Base-by-base conservation (phyloP, 2,797 vertebrate species). In the Danio albolineatus region DNA sequence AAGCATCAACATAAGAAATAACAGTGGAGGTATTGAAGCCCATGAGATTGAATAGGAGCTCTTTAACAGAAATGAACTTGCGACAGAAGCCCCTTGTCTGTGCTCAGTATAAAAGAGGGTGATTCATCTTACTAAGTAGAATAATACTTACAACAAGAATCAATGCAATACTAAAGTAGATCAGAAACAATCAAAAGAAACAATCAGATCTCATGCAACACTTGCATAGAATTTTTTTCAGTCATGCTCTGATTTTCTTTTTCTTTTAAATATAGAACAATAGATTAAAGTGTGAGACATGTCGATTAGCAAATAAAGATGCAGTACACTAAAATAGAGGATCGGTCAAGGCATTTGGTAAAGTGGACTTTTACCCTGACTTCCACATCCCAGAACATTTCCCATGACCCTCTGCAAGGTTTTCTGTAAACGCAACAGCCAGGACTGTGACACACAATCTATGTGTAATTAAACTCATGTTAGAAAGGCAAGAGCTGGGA, bases 141-240 rank as follows among this genome's bases (percentile, higher is more conserved):
- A 90, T 86, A 89, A 91, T 89, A 93, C 91, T 92, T 89, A 81
- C 90, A 92, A 89, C 89, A 89, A 89, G 88, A 91, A 90, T 87
- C 85, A 66, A 90, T 91, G 92, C 91, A 88, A 89, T 91, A 89
- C 80, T 86, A 93, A 94, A 92, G 75, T 93, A 94, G 90, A 90
- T 88, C 89, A 91, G 85, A 89, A 79, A 88, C 90, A 78, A 77
- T 86, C 87, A 88, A 93, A 93, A 92, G 85, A 93, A 94, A 92
- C 89, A 85, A 93, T 90, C 90, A 91, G 89, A 84, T 90, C 89
- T 93, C 94, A 95, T 95, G 94, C 94, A 95, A 93, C 92, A 93
- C 93, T 94, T 95, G 94, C 94, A 95, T 94, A 95, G 93, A 89
- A 84, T 91, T 88, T 91, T 91, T 90, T 81, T 46, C 82, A 88